Percentiles rank a stretch among this genome's conserved stretches.
Conservation (phyloP, 2,888 invertebrate species). For the Pristionchus exspectatus region DNA sequence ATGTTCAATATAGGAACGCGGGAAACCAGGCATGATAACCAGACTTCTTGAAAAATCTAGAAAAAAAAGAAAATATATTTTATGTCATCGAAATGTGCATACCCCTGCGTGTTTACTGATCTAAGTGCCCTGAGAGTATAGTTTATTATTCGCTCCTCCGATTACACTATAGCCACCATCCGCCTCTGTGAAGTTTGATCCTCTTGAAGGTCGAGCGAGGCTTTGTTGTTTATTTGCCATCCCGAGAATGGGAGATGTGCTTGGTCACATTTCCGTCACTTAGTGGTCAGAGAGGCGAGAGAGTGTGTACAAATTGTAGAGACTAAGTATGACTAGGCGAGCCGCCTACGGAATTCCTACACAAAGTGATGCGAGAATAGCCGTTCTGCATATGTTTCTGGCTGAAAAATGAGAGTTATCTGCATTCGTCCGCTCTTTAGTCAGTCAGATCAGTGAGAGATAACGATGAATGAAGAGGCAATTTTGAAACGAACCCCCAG, state of each 20-base stretch:
- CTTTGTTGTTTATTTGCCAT: neutral
- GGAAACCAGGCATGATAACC: too few species aligned
- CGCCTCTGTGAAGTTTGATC: constrained; percentile 12
- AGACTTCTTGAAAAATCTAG: too few species aligned
- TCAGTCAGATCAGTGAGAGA: neutral
- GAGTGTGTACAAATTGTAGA: neutral
- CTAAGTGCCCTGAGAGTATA: constrained; percentile 39
- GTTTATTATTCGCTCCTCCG: neutral
- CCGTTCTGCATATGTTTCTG: too few species aligned
- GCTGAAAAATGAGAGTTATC: neutral
- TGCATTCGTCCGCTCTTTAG: neutral
- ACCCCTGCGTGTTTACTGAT: neutral
- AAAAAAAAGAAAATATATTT: too few species aligned
- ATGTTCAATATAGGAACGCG: too few species aligned
- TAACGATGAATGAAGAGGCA: neutral
- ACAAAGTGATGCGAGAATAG: neutral
- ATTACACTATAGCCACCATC: neutral
- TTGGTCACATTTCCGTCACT: neutral
- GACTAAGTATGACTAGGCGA: neutral
- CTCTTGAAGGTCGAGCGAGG: neutral
- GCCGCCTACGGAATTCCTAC: neutral
- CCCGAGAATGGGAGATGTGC: neutral
- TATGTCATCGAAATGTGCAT: too few species aligned
- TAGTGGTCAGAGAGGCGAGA: neutral
- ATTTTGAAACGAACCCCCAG: neutral